A percentile compares a stretch with the other conserved stretches of the same genome.
Conservation (phyloP, 1,140 invertebrate genomes). For the Lordiphosa stackelbergi region DNA sequence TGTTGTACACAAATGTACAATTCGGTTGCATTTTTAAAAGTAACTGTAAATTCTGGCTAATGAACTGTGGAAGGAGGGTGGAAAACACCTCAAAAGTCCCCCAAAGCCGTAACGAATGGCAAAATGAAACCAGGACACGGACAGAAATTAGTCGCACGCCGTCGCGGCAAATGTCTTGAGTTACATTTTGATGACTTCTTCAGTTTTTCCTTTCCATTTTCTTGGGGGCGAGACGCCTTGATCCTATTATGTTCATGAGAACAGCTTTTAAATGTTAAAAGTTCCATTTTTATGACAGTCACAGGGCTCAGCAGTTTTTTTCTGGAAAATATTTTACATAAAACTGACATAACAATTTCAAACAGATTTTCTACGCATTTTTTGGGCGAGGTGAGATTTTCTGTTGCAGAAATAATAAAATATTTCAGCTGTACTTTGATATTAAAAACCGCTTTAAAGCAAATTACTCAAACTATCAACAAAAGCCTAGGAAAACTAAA, state of each 20-base stretch:
- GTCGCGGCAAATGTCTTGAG: slow-evolving; percentile 44
- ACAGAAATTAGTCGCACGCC: slow-evolving; percentile 62
- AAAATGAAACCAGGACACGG: slow-evolving; percentile 44
- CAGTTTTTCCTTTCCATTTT: slow-evolving; percentile 27
- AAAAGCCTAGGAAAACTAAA: slow-evolving; percentile 34
- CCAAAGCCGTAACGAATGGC: slow-evolving; percentile 59
- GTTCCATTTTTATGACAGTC: slow-evolving; percentile 48
- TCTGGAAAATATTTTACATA: slow-evolving; percentile 60
- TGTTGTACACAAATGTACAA: slow-evolving; percentile 37
- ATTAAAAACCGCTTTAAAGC: slow-evolving; percentile 66
- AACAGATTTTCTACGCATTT: slow-evolving; percentile 64
- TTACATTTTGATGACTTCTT: slow-evolving; percentile 75
- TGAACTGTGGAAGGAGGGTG: slow-evolving; percentile 47
- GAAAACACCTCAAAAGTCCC: slow-evolving; percentile 10
- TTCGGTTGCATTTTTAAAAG: slow-evolving; percentile 48
- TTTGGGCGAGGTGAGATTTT: slow-evolving; percentile 12
- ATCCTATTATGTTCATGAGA: slow-evolving; percentile 49
- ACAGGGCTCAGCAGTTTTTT: slow-evolving; percentile 30
- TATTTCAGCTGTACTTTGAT: slow-evolving; percentile 61
- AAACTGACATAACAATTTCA: slow-evolving; percentile 70
- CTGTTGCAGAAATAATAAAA: slow-evolving; percentile 38
- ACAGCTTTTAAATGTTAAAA: slow-evolving; percentile 66
- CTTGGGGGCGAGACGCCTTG: slow-evolving; percentile 8
- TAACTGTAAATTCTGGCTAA: slow-evolving; percentile 61
- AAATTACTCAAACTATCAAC: slow-evolving; percentile 58